Percentiles rank a stretch among this genome's conserved stretches.
Conservation (phyloP, 2,888 invertebrate genomes). For the Syrista parreyssii region DNA sequence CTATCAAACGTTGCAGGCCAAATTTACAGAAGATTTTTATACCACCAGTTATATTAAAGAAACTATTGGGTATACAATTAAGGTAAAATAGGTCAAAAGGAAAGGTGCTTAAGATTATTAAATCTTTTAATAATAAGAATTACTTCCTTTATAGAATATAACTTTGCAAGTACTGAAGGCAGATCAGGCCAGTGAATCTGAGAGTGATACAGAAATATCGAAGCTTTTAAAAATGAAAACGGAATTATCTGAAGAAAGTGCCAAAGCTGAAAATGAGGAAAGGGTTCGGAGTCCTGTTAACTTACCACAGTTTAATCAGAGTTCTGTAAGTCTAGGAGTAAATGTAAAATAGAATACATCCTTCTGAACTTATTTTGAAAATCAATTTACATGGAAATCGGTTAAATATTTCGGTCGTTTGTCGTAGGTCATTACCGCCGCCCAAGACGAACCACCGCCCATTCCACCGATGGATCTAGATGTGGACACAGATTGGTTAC, state of each 20-base stretch:
- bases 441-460: constrained; percentile 49
- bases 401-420: constrained; percentile 3
- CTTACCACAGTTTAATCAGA: neutral
- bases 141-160: constrained; percentile 38
- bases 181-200: constrained; percentile 5
- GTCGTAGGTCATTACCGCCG: constrained; percentile 37
- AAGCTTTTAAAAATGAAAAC: neutral
- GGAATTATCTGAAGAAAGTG: neutral
- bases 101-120: neutral
- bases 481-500: constrained; percentile 33
- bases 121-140: constrained; percentile 1
- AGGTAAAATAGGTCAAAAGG: constrained; percentile 31
- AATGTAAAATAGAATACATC: neutral
- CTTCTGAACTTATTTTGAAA: neutral
- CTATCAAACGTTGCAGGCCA: constrained; percentile 44
- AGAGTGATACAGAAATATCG: neutral
- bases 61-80: constrained; percentile 47
- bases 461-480: constrained; percentile 47
- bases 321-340: neutral
- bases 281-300: neutral
- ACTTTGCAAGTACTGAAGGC: constrained; percentile 49
- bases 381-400: neutral
- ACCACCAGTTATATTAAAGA: constrained; percentile 44
- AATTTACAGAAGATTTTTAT: constrained; percentile 47
- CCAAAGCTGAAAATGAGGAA: neutral